Evolutionary conservation across 1,140 invertebrate species (phyloP).

Genomic region (Asbolus verrucosus): DNA sequence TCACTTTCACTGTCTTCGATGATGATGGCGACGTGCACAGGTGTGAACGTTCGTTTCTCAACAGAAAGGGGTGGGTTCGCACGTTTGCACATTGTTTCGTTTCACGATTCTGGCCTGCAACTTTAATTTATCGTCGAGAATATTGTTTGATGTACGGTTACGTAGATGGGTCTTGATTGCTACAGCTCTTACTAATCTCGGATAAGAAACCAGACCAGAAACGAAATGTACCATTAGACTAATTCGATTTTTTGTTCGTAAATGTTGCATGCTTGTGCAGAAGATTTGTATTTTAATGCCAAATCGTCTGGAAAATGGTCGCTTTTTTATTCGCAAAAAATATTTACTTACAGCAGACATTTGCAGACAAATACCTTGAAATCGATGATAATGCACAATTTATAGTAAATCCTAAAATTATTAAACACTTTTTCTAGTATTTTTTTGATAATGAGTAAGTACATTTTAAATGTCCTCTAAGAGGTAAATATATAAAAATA

Average conservation of each 20-base stretch:
- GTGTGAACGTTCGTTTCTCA: constrained; percentile 26
- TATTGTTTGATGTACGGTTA: constrained; percentile 7
- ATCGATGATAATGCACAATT: constrained; percentile 19
- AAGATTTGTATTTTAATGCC: not conserved
- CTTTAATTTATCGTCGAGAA: constrained; percentile 32
- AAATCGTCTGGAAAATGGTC: not conserved
- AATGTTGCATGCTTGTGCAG: constrained; percentile 5
- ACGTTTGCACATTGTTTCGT: constrained; percentile 31
- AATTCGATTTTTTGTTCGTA: constrained; percentile 6
- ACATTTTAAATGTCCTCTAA: constrained; percentile 14
- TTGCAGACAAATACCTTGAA: constrained; percentile 3
- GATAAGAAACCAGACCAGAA: constrained; percentile 8
- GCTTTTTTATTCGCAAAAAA: constrained; percentile 8
- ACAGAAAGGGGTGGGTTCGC: constrained; percentile 29
- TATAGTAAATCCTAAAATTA: constrained; percentile 13
- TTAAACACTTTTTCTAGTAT: not conserved
- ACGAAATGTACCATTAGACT: constrained; percentile 4
- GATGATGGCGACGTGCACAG: constrained; percentile 36
- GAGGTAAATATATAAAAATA: constrained; percentile 14
- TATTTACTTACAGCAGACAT: no score
- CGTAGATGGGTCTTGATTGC: not conserved
- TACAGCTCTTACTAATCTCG: no score
- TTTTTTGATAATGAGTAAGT: constrained; percentile 23
- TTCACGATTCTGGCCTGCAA: constrained; percentile 26
- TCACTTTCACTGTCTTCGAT: constrained; percentile 16